These are phyloP conservation scores for Macaria liturata DNA, from an alignment of 2,888 invertebrate species.

Conservation along the genomic window DNA sequence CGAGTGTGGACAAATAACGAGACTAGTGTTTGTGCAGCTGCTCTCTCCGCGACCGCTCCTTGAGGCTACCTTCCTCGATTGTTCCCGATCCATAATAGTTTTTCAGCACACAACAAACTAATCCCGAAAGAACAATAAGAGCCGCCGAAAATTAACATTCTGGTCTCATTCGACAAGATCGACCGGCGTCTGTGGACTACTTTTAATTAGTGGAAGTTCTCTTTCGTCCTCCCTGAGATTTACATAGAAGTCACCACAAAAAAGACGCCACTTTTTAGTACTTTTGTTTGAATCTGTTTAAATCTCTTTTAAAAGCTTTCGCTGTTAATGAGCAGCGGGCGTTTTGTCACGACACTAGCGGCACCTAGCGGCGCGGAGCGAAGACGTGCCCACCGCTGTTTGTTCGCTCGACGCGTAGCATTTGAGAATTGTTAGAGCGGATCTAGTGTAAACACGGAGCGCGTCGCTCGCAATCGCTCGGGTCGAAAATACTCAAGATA, in stretches of 20 bases:
- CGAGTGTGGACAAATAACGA: slow-evolving; percentile 69
- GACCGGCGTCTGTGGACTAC: slow-evolving; percentile 55
- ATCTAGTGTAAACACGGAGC: slow-evolving; percentile 73
- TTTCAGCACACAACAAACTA: slow-evolving; percentile 53
- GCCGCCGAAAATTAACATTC: slow-evolving; percentile 63
- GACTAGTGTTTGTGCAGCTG: slow-evolving; percentile 74
- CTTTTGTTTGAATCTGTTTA: slow-evolving; percentile 76
- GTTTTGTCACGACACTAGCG: slow-evolving; percentile 51
- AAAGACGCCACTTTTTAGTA: slow-evolving; percentile 72
- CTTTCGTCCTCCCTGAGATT: slow-evolving; percentile 66
- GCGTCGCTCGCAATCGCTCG: slow-evolving; percentile 69
- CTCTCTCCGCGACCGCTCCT: slow-evolving; percentile 42
- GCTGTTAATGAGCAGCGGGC: slow-evolving; percentile 71
- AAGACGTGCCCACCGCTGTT: slow-evolving; percentile 64
- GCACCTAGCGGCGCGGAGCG: slow-evolving; percentile 34
- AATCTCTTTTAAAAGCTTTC: slow-evolving; percentile 75
- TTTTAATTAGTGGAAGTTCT: slow-evolving; percentile 73
- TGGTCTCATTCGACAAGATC: slow-evolving; percentile 59
- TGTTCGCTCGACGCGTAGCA: slow-evolving; percentile 77
- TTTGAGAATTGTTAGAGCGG: slow-evolving; percentile 80
- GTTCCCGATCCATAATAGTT: slow-evolving; percentile 39
- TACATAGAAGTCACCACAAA: slow-evolving; percentile 77
- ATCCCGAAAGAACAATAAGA: slow-evolving; percentile 56
- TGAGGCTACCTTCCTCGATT: slow-evolving; percentile 34
- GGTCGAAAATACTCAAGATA: slow-evolving; percentile 72